phyloP scores from a whole-genome alignment of 92 coral and sea anemone genomes.

The Virgularia gustaviana region DNA sequence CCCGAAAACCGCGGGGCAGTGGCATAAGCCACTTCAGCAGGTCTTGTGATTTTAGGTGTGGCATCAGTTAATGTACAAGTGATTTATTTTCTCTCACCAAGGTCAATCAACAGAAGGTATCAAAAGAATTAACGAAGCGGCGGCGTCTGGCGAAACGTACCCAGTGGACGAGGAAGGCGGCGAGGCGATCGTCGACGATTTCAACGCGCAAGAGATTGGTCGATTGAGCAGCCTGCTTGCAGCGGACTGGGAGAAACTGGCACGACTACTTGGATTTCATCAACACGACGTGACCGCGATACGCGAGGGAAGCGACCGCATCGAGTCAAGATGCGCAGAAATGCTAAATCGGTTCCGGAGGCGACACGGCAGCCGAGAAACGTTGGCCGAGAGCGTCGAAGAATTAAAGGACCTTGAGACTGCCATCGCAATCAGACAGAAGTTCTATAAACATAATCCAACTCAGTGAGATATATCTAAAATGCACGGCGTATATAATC shows the following conservation, averaged over 20 bases:
- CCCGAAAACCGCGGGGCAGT: too few species aligned
- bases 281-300: slow-evolving; percentile 31
- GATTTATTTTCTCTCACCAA: too few species aligned
- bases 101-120: too few species aligned
- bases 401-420: slow-evolving; percentile 25
- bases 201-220: slow-evolving; percentile 36
- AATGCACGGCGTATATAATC: too few species aligned
- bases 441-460: slow-evolving; percentile 24
- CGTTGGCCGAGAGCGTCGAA: slow-evolving; percentile 36
- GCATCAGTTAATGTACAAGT: too few species aligned
- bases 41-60: too few species aligned
- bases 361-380: slow-evolving; percentile 9
- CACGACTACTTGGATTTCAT: slow-evolving; percentile 29
- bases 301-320: slow-evolving; percentile 31
- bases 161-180: background rate
- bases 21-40: too few species aligned
- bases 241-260: slow-evolving; percentile 32
- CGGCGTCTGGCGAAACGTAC: background rate
- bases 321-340: slow-evolving; percentile 26
- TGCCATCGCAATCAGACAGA: slow-evolving; percentile 30
- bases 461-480: too few species aligned
- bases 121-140: too few species aligned
- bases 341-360: slow-evolving; percentile 24
- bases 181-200: background rate
- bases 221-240: slow-evolving; percentile 33